Evolutionary conservation across 1,140 invertebrate species (phyloP), one percentile per base, ranked within the genome.

Genomic region (Aphis gossypii): DNA sequence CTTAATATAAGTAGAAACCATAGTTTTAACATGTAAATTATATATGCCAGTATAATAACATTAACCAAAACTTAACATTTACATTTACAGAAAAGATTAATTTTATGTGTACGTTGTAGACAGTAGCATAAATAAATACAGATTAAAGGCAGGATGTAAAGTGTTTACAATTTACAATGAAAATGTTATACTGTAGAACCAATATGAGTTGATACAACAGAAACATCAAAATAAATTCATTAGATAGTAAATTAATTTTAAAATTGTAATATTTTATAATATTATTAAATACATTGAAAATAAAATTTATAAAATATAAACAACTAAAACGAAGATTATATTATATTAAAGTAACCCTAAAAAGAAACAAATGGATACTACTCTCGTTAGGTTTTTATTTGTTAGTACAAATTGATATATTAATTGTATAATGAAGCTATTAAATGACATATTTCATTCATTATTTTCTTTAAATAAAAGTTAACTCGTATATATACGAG

Each of bases 51-150:
- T 54, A 54, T 51, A 54, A 48, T 87, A 54, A 38, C 35, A 38
- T 89, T 89, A 54, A 89, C 51, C 51, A n/a, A 89, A 89, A 89
- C 51, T 54, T 46, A 89, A 89, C n/a, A 54, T 89, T 87, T 14
- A 54, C 51, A 54, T 54, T 56, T 54, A 38, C 51, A 54, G 87
- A 89, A 89, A 89, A 54, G 20, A 54, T 89, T 89, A 89, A 38
- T 54, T 54, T 54, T 35, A 89, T 35, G 8, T 51, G 3, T 9
- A 14, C 21, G n/a, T 48, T n/a, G 46, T 88, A 88, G 14, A 51
- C 44, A 88, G 18, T 41, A 41, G 38, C 21, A 51, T 88, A 25
- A 46, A 41, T 46, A 48, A 6, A n/a, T 38, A 87, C 44, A 25
- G 38, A 41, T 25, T 41, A 84, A 9, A 41, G 0, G 6, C 25